Conservation (phyloP, 2,797 vertebrate species). For the Microctenopoma lineatum region DNA sequence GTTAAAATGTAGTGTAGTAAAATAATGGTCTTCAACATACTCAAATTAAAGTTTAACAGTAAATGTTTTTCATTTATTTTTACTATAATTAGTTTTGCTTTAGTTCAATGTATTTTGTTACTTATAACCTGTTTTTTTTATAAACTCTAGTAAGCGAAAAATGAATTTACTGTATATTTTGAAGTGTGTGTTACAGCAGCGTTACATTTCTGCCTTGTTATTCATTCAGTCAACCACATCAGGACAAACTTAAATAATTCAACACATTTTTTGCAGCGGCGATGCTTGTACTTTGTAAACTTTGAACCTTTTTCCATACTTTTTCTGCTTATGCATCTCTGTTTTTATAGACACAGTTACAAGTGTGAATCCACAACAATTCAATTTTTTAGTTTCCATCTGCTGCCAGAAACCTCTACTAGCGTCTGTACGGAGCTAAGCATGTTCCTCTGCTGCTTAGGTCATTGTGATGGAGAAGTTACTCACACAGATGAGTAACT, state of each 20-base stretch:
- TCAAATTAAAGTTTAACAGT: too few relatives aligned
- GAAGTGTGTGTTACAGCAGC: neutral
- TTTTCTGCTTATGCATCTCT: neutral
- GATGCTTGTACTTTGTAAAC: slow-evolving; percentile 20
- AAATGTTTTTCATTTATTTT: too few relatives aligned
- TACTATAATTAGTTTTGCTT: too few relatives aligned
- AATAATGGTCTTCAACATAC: too few relatives aligned
- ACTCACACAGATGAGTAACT: neutral
- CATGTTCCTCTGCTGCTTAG: slow-evolving; percentile 4
- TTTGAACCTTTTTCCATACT: slow-evolving; percentile 18
- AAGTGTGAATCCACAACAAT: slow-evolving; percentile 22
- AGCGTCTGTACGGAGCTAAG: neutral
- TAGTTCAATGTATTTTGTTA: neutral
- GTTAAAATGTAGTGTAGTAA: too few relatives aligned
- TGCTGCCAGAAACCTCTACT: slow-evolving; percentile 13
- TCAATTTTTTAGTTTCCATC: slow-evolving; percentile 16
- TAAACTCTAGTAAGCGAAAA: too few relatives aligned
- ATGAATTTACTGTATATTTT: neutral
- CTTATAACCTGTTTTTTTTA: too few relatives aligned
- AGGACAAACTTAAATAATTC: slow-evolving; percentile 38
- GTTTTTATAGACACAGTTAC: slow-evolving; percentile 39
- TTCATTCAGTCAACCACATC: slow-evolving; percentile 2
- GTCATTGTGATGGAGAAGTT: neutral
- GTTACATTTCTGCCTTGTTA: slow-evolving; percentile 4
- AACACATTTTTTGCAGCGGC: slow-evolving; percentile 25